phyloP scores from a whole-genome alignment of 1,140 invertebrate genomes.

The Pogonognathellus flavescens region DNA sequence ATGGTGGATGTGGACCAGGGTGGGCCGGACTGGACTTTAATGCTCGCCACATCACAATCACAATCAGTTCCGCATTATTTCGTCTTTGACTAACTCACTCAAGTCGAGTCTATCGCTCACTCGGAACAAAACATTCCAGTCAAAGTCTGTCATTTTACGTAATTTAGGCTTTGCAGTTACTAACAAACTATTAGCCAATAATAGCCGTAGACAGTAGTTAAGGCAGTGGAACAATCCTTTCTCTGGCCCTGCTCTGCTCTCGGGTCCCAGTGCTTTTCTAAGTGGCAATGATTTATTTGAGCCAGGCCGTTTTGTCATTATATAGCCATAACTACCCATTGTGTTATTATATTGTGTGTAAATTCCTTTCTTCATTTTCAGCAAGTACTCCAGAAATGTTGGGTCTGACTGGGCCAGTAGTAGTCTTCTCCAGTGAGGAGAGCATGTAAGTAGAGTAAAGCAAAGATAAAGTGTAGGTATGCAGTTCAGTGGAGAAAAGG shows the following conservation, averaged over 20 bases:
- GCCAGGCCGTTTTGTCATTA: conserved; percentile 40
- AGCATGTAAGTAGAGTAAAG: neutral
- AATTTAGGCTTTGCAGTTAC: too few relatives aligned
- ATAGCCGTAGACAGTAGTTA: neutral
- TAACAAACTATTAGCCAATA: too few relatives aligned
- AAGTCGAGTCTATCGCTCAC: neutral
- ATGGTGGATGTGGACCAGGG: too few relatives aligned
- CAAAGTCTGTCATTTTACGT: neutral
- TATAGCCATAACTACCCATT: conserved; percentile 28
- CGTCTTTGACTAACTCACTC: neutral
- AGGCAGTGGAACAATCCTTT: conserved; percentile 10
- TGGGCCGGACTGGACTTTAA: too few relatives aligned
- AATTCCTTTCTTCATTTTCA: conserved; percentile 25
- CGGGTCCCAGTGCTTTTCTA: neutral
- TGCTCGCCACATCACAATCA: neutral
- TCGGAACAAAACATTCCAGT: neutral
- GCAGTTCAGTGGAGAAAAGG: neutral
- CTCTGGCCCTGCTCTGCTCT: conserved; percentile 5
- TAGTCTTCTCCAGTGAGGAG: neutral
- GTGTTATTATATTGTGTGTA: neutral
- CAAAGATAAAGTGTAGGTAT: neutral
- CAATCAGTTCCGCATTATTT: conserved; percentile 7
- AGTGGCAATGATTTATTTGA: conserved; percentile 46
- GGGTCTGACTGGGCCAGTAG: neutral
- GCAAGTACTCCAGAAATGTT: neutral